Evolutionary conservation across 53 echinoderm and acorn worm genomes (phyloP).

Genomic region (Actinopyga echinites): DNA sequence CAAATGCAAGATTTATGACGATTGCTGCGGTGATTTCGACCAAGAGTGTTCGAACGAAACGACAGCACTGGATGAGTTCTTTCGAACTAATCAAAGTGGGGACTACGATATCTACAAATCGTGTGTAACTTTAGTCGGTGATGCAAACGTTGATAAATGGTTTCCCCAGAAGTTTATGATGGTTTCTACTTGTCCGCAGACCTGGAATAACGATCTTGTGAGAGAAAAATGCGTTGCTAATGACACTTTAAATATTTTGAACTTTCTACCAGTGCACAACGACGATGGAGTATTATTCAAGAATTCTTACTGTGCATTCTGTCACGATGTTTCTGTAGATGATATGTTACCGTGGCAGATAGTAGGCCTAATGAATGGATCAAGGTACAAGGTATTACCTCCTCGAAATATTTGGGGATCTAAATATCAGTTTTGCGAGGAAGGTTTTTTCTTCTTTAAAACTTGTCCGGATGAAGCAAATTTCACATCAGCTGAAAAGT

Average conservation of each 20-base stretch:
- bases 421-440: not conserved
- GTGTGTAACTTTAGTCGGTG: no score
- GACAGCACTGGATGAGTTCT: not conserved
- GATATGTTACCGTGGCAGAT: not conserved
- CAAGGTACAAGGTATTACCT: not conserved
- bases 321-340: not conserved
- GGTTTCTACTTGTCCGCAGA: conserved; percentile 9
- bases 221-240: not conserved
- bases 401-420: conserved; percentile 22
- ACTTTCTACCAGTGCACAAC: conserved; percentile 17
- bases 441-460: not conserved
- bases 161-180: not conserved
- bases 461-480: not conserved
- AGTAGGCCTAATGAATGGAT: not conserved
- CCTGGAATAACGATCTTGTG: not conserved
- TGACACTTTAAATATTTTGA: not conserved
- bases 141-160: no score
- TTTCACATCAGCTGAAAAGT: not conserved
- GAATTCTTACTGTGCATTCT: conserved; percentile 26
- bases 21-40: conserved; percentile 16
- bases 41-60: not conserved
- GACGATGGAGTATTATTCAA: not conserved
- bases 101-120: no score
- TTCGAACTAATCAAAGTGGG: no score
- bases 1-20: not conserved